Percentiles rank a stretch among this genome's conserved stretches.
Conservation (phyloP, 2,113 vertebrate species). For the Melospiza georgiana region DNA sequence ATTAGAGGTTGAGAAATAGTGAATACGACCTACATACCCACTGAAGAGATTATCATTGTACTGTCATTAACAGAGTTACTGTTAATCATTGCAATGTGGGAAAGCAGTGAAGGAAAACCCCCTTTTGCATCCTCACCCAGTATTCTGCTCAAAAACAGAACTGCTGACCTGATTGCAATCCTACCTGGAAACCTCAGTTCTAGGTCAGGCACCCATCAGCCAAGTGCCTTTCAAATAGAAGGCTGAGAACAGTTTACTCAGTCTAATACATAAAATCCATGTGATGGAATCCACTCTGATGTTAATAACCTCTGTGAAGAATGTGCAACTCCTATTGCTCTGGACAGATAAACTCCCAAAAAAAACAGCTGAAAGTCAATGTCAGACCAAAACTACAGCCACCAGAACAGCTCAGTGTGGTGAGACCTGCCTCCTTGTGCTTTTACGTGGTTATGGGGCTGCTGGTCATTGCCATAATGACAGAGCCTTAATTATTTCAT, state of each 20-base stretch:
- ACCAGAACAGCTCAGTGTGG: background rate
- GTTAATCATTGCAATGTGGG: background rate
- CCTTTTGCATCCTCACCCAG: background rate
- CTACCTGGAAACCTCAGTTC: background rate
- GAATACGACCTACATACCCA: background rate
- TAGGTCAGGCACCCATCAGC: background rate
- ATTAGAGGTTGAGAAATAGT: background rate
- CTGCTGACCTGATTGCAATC: background rate
- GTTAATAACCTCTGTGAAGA: background rate
- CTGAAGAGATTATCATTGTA: background rate
- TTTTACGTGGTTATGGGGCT: accelerated
- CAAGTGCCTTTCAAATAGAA: background rate
- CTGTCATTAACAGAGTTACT: background rate
- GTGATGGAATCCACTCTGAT: background rate
- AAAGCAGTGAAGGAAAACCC: background rate
- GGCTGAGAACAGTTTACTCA: background rate
- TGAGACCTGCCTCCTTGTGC: accelerated
- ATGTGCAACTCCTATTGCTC: background rate
- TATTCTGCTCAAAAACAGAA: background rate
- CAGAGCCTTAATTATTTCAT: background rate
- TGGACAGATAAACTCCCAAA: background rate
- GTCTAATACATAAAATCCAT: background rate
- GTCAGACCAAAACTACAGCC: background rate
- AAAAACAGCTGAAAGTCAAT: background rate
- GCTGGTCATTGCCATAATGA: background rate